Conservation (phyloP, 2,113 vertebrate species). For the Bubo scandiacus region DNA sequence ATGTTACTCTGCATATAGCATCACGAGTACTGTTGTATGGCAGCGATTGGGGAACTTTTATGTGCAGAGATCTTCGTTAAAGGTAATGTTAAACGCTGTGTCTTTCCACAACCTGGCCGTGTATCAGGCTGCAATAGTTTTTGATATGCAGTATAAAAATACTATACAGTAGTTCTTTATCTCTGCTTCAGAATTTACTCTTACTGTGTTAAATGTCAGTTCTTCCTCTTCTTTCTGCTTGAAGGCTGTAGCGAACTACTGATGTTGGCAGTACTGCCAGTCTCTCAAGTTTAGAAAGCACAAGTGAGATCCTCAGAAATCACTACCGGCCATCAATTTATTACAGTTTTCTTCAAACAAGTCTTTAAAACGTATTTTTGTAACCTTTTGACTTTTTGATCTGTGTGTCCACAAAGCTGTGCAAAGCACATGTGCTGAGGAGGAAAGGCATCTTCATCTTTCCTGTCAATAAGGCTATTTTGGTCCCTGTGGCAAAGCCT, state of each 20-base stretch:
- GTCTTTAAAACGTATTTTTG: background rate
- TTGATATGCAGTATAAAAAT: background rate
- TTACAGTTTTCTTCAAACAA: background rate
- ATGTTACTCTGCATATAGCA: fast-evolving
- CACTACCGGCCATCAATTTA: background rate
- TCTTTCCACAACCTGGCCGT: background rate
- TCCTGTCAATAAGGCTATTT: background rate
- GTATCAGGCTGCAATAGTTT: background rate
- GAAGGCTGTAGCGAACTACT: background rate
- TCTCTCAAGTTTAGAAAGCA: background rate
- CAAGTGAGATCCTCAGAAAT: background rate
- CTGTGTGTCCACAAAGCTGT: background rate
- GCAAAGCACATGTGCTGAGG: background rate
- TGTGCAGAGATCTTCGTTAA: fast-evolving
- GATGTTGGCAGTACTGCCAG: background rate
- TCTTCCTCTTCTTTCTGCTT: background rate
- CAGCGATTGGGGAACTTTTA: fast-evolving
- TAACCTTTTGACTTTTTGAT: background rate
- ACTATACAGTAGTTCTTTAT: background rate
- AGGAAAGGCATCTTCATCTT: background rate
- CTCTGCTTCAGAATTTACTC: background rate
- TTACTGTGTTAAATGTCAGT: background rate
- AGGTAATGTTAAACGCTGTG: background rate
- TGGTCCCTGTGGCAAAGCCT: background rate
- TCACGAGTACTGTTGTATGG: background rate